Percentiles rank a stretch among this genome's conserved stretches.
Evolutionary conservation across 2,888 invertebrate genomes (phyloP).

Genomic region (Nomada ferruginata): DNA sequence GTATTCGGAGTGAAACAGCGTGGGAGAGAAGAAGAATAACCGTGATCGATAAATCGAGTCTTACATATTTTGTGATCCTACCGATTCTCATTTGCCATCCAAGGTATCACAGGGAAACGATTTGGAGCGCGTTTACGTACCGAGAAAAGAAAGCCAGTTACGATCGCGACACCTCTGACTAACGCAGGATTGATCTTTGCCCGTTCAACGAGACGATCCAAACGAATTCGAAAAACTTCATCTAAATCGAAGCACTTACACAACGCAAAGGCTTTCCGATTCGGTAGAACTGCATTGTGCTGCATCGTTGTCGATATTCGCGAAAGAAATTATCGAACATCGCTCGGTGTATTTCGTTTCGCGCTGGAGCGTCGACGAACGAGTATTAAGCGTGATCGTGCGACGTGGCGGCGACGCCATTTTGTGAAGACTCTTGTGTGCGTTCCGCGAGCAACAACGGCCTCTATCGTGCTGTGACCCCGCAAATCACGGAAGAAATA

Average conservation of each 20-base stretch:
- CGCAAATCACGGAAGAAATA: slow-evolving; percentile 27
- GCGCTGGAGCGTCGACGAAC: slow-evolving; percentile 76
- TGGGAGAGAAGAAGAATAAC: slow-evolving; percentile 9
- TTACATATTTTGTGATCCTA: slow-evolving; percentile 9
- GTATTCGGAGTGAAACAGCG: slow-evolving; percentile 44
- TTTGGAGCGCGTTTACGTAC: slow-evolving; percentile 22
- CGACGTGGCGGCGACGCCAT: slow-evolving; percentile 81
- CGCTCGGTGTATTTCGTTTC: slow-evolving; percentile 56
- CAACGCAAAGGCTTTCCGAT: neutral
- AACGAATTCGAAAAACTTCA: slow-evolving; percentile 5
- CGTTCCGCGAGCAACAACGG: slow-evolving; percentile 58
- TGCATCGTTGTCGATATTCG: slow-evolving; percentile 15
- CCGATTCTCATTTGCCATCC: slow-evolving; percentile 32
- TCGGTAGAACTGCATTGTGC: neutral
- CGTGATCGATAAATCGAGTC: slow-evolving; percentile 11
- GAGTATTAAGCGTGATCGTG: slow-evolving; percentile 72
- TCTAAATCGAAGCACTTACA: neutral
- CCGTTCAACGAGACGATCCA: neutral
- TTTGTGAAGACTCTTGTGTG: slow-evolving; percentile 75
- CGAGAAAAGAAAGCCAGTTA: neutral
- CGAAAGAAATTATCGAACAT: slow-evolving; percentile 28
- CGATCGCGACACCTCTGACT: slow-evolving; percentile 10
- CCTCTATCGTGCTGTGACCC: slow-evolving; percentile 62
- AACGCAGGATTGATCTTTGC: neutral
- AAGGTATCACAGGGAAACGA: slow-evolving; percentile 39